Evolutionary conservation across 2,113 vertebrate genomes (phyloP), one percentile per base, ranked within the genome.

Genomic region (Nesogale talazaci): DNA sequence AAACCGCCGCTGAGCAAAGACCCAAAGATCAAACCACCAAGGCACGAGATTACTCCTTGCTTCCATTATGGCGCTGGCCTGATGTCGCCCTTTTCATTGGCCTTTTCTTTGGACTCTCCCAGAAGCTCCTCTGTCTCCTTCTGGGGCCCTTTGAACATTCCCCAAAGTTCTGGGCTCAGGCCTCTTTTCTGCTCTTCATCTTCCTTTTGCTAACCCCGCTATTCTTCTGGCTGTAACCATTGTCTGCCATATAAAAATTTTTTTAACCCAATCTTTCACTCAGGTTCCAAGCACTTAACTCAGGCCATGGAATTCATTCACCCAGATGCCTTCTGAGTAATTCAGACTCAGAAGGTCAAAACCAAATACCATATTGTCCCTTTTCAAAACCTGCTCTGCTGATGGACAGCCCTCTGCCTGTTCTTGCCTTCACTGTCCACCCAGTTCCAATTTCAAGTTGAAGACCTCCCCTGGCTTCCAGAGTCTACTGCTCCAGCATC

Each of bases 1-100:
- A 67, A 63, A 27, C n/a, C 4, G 22, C 42, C 76, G 9, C 56
- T 31, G n/a, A 6, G 67, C 38, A 10, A 19, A 46, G n/a, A 72
- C 23, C 36, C 4, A 20, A 56, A 20, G 23, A 9, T 23, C 57
- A n/a, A 22, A 19, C 9, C 23, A 7, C 17, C 57, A 65, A 36
- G 38, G 69, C 4, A 16, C 10, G 15, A 23, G 4, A 14, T 9
- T 8, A n/a, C 19, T 23, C n/a, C 79, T 40, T 81, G 31, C 63
- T 20, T 27, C 67, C n/a, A 3, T 3, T 1, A 10, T 0, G 14
- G 17, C 69, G 0, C 29, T 4, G 2, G 12, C 22, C 42, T 34
- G 0, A 15, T 3, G 27, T 20, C 52, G n/a, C 14, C 25, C 34
- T 38, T 56, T 34, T 3, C 0, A 1, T 40, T 52, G 17, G 57